These are phyloP conservation scores for Pomatostomus ruficeps DNA, from an alignment of 2,113 vertebrate genomes.

Conservation along the genomic window DNA sequence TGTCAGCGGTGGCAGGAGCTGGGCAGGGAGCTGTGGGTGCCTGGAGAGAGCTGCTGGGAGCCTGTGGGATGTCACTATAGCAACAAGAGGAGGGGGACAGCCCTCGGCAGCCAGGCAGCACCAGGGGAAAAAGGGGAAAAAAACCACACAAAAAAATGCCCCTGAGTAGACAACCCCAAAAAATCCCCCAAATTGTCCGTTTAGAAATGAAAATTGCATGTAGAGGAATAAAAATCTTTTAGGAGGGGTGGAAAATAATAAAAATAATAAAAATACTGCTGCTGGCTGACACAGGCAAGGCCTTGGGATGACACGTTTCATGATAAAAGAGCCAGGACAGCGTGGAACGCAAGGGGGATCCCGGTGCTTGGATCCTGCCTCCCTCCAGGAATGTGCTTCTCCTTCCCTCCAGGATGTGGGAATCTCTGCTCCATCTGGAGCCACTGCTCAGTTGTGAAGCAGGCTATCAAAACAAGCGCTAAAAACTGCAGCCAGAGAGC, in stretches of 20 bases:
- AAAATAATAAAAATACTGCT: too few species aligned
- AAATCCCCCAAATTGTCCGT: too few species aligned
- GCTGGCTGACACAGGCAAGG: not conserved
- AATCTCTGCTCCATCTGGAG: conserved; percentile 48
- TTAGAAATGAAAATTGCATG: not conserved
- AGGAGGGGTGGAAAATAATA: accelerated
- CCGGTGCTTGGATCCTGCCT: not conserved
- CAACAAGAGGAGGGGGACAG: conserved; percentile 62
- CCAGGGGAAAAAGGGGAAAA: not conserved
- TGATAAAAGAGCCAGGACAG: not conserved
- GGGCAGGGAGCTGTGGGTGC: not conserved
- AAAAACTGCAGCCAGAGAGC: conserved; percentile 16
- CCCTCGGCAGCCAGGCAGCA: conserved; percentile 40
- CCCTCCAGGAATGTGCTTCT: not conserved
- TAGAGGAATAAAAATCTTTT: not conserved
- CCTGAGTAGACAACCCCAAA: accelerated
- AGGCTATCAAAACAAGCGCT: conserved; percentile 12
- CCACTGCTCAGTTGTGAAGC: conserved; percentile 6
- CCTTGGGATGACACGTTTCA: not conserved
- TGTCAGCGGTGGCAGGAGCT: not conserved
- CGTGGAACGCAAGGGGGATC: not conserved
- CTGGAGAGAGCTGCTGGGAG: not conserved
- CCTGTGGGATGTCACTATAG: conserved; percentile 68
- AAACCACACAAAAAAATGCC: accelerated
- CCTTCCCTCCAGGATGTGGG: not conserved